Conservation (phyloP, 2,113 vertebrate species). For the Ursus arctos region DNA sequence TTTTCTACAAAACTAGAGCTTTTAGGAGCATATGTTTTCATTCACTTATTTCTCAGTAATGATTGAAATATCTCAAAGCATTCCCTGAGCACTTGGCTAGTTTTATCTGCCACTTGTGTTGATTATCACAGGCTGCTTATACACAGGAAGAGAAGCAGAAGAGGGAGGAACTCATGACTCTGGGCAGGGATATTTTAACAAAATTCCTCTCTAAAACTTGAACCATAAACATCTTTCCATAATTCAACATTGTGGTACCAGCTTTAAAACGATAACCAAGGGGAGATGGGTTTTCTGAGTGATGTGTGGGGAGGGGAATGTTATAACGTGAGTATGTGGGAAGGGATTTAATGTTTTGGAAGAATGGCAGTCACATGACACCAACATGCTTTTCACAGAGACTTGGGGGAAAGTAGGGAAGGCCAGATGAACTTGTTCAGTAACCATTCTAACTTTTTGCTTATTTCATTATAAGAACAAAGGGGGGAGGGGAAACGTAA, state of each 20-base stretch:
- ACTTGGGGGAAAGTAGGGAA: not conserved
- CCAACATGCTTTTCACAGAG: not conserved
- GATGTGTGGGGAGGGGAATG: constrained; percentile 2
- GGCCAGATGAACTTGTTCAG: not conserved
- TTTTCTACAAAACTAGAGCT: not conserved
- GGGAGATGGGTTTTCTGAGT: constrained; percentile 45
- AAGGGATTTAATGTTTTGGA: not conserved
- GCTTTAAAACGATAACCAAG: constrained; percentile 35
- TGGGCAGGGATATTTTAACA: not conserved
- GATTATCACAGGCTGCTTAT: not conserved
- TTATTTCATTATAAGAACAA: not conserved
- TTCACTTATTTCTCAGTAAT: constrained; percentile 62
- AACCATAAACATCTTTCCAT: not conserved
- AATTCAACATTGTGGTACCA: not conserved
- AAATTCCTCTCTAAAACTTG: not conserved
- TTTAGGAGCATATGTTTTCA: constrained; percentile 37
- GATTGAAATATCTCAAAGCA: constrained; percentile 10
- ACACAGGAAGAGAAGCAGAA: not conserved
- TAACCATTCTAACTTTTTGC: not conserved
- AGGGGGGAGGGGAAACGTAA: not conserved
- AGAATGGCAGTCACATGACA: not conserved
- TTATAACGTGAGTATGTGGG: constrained; percentile 25
- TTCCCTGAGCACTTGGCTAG: not conserved
- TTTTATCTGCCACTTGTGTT: not conserved
- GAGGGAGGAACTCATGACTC: not conserved